Evolutionary conservation across 2,888 invertebrate species (phyloP).

Genomic region (Sericinus montela): DNA sequence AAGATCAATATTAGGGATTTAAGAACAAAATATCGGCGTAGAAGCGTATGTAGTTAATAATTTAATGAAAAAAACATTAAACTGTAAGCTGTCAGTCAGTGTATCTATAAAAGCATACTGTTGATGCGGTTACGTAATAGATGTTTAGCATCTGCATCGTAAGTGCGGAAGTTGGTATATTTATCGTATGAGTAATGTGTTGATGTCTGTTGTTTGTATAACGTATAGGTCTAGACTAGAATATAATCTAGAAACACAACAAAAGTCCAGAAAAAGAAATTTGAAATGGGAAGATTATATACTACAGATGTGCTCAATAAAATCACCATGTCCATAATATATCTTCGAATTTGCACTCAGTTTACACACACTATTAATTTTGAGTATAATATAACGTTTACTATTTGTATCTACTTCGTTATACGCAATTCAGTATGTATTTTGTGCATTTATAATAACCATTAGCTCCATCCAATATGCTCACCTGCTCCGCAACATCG

Average conservation of each 20-base stretch:
- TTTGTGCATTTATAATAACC: neutral
- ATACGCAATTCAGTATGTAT: too few species aligned
- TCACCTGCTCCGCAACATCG: conserved; percentile 22
- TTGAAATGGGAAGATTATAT: too few species aligned
- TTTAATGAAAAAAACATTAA: neutral
- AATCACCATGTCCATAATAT: too few species aligned
- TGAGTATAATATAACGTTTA: too few species aligned
- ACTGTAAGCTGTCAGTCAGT: neutral
- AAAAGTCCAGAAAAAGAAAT: too few species aligned
- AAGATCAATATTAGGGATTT: too few species aligned
- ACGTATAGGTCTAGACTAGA: neutral
- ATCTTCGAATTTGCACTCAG: too few species aligned
- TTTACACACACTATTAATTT: too few species aligned
- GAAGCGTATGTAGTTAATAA: too few species aligned
- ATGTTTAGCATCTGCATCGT: conserved; percentile 12
- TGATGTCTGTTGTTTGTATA: conserved; percentile 6
- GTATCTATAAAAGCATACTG: neutral
- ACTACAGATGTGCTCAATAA: too few species aligned
- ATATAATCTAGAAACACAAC: neutral
- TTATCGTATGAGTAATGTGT: conserved; percentile 14
- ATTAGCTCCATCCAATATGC: neutral
- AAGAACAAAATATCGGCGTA: too few species aligned
- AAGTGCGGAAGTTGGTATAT: conserved; percentile 17
- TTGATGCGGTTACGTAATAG: conserved; percentile 13
- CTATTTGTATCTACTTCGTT: too few species aligned